Percentiles rank a stretch among this genome's conserved stretches.
Evolutionary conservation across 2,888 invertebrate genomes (phyloP).

Genomic region (Eurytoma adleriae): DNA sequence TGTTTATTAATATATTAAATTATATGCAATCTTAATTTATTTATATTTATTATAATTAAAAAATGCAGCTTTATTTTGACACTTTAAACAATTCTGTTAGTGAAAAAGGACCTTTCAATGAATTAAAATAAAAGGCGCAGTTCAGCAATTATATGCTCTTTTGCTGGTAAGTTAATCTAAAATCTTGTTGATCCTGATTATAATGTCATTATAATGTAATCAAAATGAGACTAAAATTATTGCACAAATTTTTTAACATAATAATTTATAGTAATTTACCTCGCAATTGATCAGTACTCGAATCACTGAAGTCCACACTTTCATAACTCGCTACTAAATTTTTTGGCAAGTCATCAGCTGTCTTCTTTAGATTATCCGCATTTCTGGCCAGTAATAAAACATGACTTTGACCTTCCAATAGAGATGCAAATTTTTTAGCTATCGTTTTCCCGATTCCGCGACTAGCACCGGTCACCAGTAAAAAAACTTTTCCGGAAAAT

Average conservation of each 20-base stretch:
- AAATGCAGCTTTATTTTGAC: too few species aligned
- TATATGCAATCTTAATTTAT: too few species aligned
- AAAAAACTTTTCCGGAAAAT: conserved; percentile 70
- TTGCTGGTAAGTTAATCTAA: too few species aligned
- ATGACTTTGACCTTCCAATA: conserved; percentile 81
- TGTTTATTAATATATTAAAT: not conserved
- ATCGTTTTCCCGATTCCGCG: conserved; percentile 91
- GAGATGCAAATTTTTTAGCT: conserved; percentile 83
- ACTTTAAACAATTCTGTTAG: too few species aligned
- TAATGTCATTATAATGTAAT: too few species aligned
- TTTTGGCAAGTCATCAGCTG: conserved; percentile 77
- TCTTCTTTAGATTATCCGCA: conserved; percentile 80
- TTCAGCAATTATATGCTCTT: too few species aligned
- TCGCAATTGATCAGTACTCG: conserved; percentile 51
- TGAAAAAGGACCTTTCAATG: too few species aligned
- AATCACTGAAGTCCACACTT: conserved; percentile 68
- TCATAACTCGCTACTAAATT: conserved; percentile 78
- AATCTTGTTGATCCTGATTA: too few species aligned
- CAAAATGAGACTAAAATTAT: not conserved
- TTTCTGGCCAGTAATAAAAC: conserved; percentile 88
- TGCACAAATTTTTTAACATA: not conserved
- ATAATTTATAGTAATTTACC: conserved; percentile 14
- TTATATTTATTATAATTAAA: too few species aligned
- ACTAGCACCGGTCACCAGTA: conserved; percentile 89
- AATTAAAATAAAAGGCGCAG: too few species aligned